Evolutionary conservation across 2,797 vertebrate species (phyloP), one percentile per base, ranked within the genome.

Genomic region (Macropodus opercularis): DNA sequence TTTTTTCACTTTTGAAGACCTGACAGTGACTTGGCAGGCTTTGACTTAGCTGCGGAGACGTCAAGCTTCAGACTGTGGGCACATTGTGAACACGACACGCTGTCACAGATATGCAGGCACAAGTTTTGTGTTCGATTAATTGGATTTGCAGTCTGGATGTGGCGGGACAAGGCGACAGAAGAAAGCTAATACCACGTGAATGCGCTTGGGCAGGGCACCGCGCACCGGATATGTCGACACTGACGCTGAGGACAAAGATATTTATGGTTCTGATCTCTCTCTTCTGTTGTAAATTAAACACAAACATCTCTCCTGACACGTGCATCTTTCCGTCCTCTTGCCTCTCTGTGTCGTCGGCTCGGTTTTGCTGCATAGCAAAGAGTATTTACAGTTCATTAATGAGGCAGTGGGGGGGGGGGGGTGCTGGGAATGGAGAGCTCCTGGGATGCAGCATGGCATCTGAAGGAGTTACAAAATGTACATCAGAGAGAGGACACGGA

Each of bases 331-430:
- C 69, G 76, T 68, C 63, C 67, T 70, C 66, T 14, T 19, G 52
- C 46, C 41, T 75, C 57, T 42, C 56, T 15, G 58, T 57, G 60
- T 53, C 59, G 60, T 36, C 43, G 3, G 35, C 67, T 61, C 63
- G 77, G 76, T 83, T 68, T 32, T 13, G 34, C 77, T 57, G 72
- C 79, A 64, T 57, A 54, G 68, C 68, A 66, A 79, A 63, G 50
- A 73, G 68, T 85, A 84, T 87, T 88, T 85, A 88, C 86, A 74
- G 73, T 83, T 81, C 80, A 84, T 84, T 89, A 88, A 88, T 85
- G 83, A 87, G 81, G 72, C 79, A 48, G 69, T 81, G 8, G 47
- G 83, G 83, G 84, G 87, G 47, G 2, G 3, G 51, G 63, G 22
- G 71, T 50, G 75, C 63, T n/a, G 8, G 39, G 63, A 53, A 77